A percentile compares a stretch with the other conserved stretches of the same genome.
Evolutionary conservation across 2,113 vertebrate species (phyloP).

Genomic region (Oxyura jamaicensis): DNA sequence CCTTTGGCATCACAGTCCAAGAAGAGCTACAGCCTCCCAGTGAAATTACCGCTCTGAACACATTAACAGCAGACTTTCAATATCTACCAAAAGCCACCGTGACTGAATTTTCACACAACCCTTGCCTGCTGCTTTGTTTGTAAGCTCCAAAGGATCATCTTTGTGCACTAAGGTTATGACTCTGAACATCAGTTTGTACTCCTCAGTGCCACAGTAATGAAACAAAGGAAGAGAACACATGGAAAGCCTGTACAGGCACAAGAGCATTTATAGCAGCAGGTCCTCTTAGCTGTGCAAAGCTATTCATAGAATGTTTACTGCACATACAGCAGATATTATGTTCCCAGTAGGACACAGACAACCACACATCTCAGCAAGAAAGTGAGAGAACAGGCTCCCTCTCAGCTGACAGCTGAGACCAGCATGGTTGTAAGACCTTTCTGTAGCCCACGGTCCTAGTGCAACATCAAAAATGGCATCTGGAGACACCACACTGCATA

Average conservation of each 20-base stretch:
- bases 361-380: background rate
- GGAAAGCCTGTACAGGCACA: background rate
- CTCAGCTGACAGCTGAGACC: background rate
- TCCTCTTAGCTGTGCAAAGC: background rate
- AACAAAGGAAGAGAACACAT: background rate
- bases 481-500: background rate
- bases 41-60: background rate
- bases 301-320: background rate
- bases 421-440: background rate
- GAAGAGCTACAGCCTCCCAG: background rate
- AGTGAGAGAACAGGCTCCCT: background rate
- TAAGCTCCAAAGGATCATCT: background rate
- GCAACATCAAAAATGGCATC: background rate
- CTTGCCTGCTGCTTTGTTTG: background rate
- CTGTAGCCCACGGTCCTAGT: background rate
- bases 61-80: background rate
- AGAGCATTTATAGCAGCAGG: background rate
- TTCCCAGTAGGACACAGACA: background rate
- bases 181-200: background rate
- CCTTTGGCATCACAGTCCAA: background rate
- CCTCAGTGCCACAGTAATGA: background rate
- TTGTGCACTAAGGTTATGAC: background rate
- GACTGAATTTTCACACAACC: background rate
- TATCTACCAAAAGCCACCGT: background rate
- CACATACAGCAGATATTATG: background rate